These are phyloP conservation scores for Apeira syringaria DNA, from an alignment of 2,888 invertebrate genomes.

Conservation along the genomic window DNA sequence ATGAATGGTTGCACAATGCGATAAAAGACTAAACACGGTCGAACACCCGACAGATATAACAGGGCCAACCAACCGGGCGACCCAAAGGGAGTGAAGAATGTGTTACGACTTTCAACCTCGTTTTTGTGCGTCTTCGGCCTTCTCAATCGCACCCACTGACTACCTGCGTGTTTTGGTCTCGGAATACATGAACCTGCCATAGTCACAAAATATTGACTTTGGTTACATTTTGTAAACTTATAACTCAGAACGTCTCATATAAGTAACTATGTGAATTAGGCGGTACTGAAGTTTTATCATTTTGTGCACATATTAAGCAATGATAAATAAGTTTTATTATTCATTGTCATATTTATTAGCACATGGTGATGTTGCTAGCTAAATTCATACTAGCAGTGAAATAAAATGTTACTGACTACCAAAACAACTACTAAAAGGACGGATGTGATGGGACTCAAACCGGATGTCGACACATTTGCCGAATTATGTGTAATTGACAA, in stretches of 20 bases:
- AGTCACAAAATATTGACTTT: too few relatives aligned
- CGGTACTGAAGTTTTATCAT: too few relatives aligned
- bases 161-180: slow-evolving; percentile 45
- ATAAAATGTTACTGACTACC: too few relatives aligned
- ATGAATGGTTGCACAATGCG: slow-evolving; percentile 10
- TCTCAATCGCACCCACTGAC: slow-evolving; percentile 37
- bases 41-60: slow-evolving; percentile 25
- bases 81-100: slow-evolving; percentile 39
- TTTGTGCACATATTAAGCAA: too few relatives aligned
- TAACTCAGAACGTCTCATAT: too few relatives aligned
- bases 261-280: too few relatives aligned
- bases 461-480: slow-evolving; percentile 37
- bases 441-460: slow-evolving; percentile 35
- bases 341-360: too few relatives aligned
- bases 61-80: slow-evolving; percentile 1
- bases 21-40: slow-evolving; percentile 28
- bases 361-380: too few relatives aligned
- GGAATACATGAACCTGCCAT: slow-evolving; percentile 2
- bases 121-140: slow-evolving; percentile 42
- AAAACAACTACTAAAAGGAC: slow-evolving; percentile 23
- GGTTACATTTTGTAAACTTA: too few relatives aligned
- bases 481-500: slow-evolving; percentile 39
- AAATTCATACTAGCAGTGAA: too few relatives aligned
- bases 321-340: too few relatives aligned
- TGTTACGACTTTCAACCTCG: slow-evolving; percentile 45